Conservation (phyloP, 2,888 invertebrate species). For the Ctenicera cuprea region DNA sequence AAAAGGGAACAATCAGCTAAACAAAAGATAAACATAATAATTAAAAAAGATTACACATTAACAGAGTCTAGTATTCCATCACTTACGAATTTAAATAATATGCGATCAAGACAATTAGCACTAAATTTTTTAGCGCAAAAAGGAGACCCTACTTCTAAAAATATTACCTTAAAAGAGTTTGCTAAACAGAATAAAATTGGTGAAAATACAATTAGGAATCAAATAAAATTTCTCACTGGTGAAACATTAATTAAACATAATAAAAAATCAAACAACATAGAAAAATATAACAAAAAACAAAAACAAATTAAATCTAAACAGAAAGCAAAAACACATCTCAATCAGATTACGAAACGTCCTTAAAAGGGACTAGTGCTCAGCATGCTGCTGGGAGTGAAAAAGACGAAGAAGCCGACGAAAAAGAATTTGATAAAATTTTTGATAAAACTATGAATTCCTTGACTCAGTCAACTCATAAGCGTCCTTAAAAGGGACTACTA, state of each 20-base stretch:
- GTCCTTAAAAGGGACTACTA: no score
- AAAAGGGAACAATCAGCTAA: no score
- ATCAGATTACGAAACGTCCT: slow-evolving; percentile 15
- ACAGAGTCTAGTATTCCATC: slow-evolving; percentile 16
- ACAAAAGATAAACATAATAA: slow-evolving; percentile 8
- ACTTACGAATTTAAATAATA: slow-evolving; percentile 2
- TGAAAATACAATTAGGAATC: slow-evolving; percentile 9
- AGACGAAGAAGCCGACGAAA: no score
- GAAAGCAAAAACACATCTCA: not conserved
- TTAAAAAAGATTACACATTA: slow-evolving; percentile 15
- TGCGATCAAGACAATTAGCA: slow-evolving; percentile 1
- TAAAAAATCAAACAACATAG: slow-evolving; percentile 6
- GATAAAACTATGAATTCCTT: not conserved
- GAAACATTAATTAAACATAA: slow-evolving; percentile 14
- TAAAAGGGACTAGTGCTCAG: not conserved
- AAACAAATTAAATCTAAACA: slow-evolving; percentile 12
- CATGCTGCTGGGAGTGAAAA: not conserved
- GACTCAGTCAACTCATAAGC: slow-evolving; percentile 2
- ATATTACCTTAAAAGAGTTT: slow-evolving; percentile 8
- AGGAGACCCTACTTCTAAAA: slow-evolving; percentile 3
- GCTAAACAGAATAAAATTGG: slow-evolving; percentile 8
- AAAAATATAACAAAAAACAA: slow-evolving; percentile 3
- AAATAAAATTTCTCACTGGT: slow-evolving; percentile 7
- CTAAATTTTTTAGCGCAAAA: slow-evolving; percentile 5
- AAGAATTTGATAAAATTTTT: slow-evolving; percentile 2